Base-by-base conservation (phyloP, 2,888 invertebrate species). In the Ennomos fuscantarius region DNA sequence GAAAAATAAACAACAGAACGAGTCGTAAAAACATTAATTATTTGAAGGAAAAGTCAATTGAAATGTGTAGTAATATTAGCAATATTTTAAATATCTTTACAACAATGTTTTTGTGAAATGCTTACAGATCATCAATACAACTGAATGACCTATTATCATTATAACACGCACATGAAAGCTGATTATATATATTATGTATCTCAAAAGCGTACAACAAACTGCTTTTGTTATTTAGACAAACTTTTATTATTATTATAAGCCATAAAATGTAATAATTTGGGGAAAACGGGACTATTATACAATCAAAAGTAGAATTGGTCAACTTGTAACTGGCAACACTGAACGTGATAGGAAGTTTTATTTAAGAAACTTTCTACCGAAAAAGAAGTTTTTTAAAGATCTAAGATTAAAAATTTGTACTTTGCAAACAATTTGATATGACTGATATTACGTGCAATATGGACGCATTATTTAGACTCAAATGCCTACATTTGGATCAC, bases 141-240 rank as follows among this genome's bases (percentile, higher is more conserved):
- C 24, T 6, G 32, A 62, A 59, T 62, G 60, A 72, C 72, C 62
- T 58, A 73, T 74, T 70, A 73, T 73, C 75, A 78, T 72, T 70
- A 71, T 74, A 80, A 88, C 84, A 87, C 76, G 76, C 84, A 89
- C 87, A 79, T 81, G 74, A 81, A 89, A 88, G 88, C 88, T 63
- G 86, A 82, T 82, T 88, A 89, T 69, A 84, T 57, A 65, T 24
- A 24, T 24, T 24, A 6, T 62, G 65, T 78, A 77, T 78, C 78
- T 78, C 70, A 74, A 74, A 86, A 86, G 87, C 86, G 80, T 76
- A 82, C 78, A 78, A 81, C 76, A 70, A 81, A 87, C 87, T 88
- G 86, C 86, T 87, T 87, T 75, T 60, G 70, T 81, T 78, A 74
- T 63, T 63, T 58, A 69, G 78, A 88, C 85, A 89, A 89, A 83